Conservation (phyloP, 2,797 vertebrate genomes). For the Luscinia megarhynchos region DNA sequence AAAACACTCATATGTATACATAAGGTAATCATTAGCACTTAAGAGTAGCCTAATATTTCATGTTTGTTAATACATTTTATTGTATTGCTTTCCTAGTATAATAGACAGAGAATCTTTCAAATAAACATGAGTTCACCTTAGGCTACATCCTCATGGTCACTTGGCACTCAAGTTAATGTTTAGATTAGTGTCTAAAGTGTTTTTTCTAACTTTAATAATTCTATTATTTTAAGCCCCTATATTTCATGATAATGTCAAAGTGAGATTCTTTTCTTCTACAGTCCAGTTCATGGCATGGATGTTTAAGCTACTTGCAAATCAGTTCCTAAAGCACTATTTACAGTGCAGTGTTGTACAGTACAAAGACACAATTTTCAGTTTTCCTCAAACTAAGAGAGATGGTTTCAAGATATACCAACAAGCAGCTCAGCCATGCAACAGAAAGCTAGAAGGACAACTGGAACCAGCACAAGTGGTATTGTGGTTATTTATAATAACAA, state of each 20-base stretch:
- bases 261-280: neutral
- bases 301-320: neutral
- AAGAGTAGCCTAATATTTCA: neutral
- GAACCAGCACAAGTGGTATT: neutral
- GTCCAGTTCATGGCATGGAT: neutral
- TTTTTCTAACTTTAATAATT: neutral
- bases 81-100: neutral
- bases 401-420: neutral
- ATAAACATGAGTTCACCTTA: neutral
- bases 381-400: neutral
- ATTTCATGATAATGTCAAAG: neutral
- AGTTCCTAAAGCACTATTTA: neutral
- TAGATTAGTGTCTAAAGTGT: neutral
- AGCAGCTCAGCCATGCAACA: neutral
- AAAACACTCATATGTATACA: neutral
- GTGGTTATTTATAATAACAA: neutral
- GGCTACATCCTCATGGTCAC: neutral
- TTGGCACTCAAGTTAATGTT: neutral
- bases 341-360: neutral
- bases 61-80: neutral
- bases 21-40: neutral
- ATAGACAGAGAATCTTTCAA: neutral
- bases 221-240: rapidly evolving
- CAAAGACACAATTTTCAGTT: neutral
- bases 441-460: neutral